Base-by-base conservation (phyloP, 2,888 invertebrate species). In the Cryptocheilus praepositus region DNA sequence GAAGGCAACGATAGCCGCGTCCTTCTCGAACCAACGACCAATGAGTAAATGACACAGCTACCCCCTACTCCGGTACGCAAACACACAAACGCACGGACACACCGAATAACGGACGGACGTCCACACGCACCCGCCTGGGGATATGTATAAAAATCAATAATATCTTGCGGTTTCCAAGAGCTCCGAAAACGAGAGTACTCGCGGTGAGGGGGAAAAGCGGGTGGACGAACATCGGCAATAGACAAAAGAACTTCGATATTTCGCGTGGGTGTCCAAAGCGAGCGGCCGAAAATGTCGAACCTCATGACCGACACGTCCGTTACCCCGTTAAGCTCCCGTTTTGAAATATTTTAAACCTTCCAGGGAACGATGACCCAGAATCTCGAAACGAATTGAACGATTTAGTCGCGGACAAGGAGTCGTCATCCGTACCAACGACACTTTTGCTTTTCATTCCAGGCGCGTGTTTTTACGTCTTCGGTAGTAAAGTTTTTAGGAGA, bases 61-160 rank as follows among this genome's bases (percentile, higher is more conserved):
- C 36, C 65, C 79, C 80, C 74, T 73, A 67, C 73, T 79, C 78
- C 75, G 78, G 52, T 81, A 71, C 70, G 73, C 76, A 81, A 82
- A 83, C 80, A 79, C 74, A 76, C 80, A 71, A 67, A 71, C 67
- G 62, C 55, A 56, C 61, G 51, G 45, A 62, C 59, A 64, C 60
- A 66, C 54, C 64, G 71, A 64, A 76, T 73, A 71, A 71, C 64
- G 67, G 13, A 64, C 61, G 61, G 13, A 64, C 61, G 61, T 61
- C 64, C 74, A 71, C 74, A 64, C 67, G 72, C 77, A 73, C 72
- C 55, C 72, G 66, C 76, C 62, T 58, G 53, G 69, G 69, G 77
- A 78, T 83, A 81, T 82, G 81, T 84, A 85, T 85, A 85, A 86
- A 88, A 88, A 88, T 88, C 88, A 88, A 88, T 88, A 88, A 88